A percentile compares a stretch with the other conserved stretches of the same genome.
Conservation (phyloP, 2,113 vertebrate species). For the Geothlypis trichas region DNA sequence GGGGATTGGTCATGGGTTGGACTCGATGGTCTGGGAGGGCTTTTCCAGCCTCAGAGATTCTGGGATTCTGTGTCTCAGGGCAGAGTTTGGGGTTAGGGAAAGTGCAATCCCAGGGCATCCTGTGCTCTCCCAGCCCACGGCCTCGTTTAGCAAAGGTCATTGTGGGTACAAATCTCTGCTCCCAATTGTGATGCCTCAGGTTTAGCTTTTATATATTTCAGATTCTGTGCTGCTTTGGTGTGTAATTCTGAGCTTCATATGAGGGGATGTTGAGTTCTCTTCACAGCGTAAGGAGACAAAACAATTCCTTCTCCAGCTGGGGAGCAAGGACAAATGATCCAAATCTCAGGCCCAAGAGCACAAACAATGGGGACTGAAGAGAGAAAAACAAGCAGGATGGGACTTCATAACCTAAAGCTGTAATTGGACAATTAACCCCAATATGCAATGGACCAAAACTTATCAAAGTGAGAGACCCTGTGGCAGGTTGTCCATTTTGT, state of each 20-base stretch:
- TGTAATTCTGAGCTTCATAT: background rate
- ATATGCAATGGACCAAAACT: background rate
- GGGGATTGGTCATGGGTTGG: fast-evolving
- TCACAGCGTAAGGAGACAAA: background rate
- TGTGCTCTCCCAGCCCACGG: fast-evolving
- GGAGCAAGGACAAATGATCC: background rate
- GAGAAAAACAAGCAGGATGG: background rate
- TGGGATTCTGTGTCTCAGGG: background rate
- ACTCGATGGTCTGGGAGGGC: background rate
- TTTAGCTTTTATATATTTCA: background rate
- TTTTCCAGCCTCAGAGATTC: background rate
- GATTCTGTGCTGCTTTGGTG: background rate
- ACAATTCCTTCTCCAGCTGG: background rate
- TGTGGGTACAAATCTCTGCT: background rate
- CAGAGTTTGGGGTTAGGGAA: background rate
- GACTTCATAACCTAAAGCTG: fast-evolving
- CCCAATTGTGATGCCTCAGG: background rate
- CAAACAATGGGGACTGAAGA: background rate
- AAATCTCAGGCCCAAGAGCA: background rate
- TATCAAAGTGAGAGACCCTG: fast-evolving
- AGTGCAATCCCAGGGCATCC: background rate
- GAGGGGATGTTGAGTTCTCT: background rate
- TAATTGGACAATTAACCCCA: background rate
- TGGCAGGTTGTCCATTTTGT: background rate
- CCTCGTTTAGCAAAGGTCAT: background rate